A percentile compares a stretch with the other conserved stretches of the same genome.
Evolutionary conservation across 2,888 invertebrate species (phyloP).

Genomic region (Argyresthia goedartella): DNA sequence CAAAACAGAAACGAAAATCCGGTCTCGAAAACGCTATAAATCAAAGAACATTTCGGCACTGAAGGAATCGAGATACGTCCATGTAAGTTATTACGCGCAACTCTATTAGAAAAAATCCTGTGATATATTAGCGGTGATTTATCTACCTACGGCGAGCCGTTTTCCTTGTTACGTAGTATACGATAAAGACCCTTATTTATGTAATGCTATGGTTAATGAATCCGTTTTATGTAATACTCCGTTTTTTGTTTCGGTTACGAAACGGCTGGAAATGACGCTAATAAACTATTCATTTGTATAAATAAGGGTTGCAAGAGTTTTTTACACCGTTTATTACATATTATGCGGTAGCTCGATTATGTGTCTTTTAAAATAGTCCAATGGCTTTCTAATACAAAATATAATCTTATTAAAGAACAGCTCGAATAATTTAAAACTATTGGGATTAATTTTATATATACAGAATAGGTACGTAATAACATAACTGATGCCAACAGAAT

Average conservation of each 20-base stretch:
- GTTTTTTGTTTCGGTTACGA: neutral
- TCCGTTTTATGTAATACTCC: neutral
- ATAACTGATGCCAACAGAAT: no score
- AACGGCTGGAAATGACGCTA: no score
- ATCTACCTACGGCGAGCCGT: neutral
- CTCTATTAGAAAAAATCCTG: conserved; percentile 15
- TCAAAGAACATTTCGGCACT: neutral
- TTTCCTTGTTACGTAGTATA: neutral
- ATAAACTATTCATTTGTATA: no score
- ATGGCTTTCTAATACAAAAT: no score
- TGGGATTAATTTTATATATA: no score
- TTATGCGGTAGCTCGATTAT: no score
- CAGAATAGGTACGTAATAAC: no score
- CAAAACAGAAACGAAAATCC: neutral
- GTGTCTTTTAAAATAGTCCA: no score
- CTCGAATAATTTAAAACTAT: no score
- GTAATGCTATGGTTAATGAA: neutral
- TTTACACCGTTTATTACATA: no score
- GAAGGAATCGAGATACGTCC: conserved; percentile 1
- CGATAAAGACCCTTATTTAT: conserved; percentile 1
- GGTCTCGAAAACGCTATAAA: neutral
- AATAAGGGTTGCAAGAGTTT: no score
- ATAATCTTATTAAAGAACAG: no score
- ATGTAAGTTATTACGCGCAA: conserved; percentile 10
- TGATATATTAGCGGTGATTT: conserved; percentile 10